A percentile compares a stretch with the other conserved stretches of the same genome.
These are phyloP conservation scores for Mus pahari DNA, from an alignment of 2,113 vertebrate species.

Conservation along the genomic window DNA sequence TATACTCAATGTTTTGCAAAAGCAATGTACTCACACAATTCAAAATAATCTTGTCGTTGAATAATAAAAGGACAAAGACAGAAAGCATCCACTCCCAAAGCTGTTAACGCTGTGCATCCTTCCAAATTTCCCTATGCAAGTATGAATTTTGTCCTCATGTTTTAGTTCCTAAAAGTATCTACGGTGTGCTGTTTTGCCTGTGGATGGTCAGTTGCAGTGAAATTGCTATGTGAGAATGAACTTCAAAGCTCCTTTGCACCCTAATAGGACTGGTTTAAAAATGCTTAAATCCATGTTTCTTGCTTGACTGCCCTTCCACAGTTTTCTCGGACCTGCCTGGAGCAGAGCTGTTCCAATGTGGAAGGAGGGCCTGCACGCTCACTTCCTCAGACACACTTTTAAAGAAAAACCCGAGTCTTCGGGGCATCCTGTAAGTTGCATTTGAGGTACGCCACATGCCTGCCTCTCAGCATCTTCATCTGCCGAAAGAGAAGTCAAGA, in stretches of 20 bases:
- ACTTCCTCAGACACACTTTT: constrained; percentile 66
- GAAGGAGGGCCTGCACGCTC: constrained; percentile 47
- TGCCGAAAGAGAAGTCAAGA: constrained; percentile 16
- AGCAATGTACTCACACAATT: not conserved
- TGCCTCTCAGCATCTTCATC: not conserved
- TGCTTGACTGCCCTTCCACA: constrained; percentile 48
- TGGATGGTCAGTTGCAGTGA: not conserved
- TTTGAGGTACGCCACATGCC: not conserved
- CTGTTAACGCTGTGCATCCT: constrained; percentile 11
- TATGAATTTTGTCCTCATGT: constrained; percentile 38
- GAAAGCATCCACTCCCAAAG: not conserved
- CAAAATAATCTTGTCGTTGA: constrained; percentile 32
- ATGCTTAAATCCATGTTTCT: constrained; percentile 30
- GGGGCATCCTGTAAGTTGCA: not conserved
- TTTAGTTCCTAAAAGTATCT: constrained; percentile 42
- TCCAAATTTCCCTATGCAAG: constrained; percentile 60
- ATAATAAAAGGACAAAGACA: constrained; percentile 34
- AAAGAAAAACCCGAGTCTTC: constrained; percentile 45
- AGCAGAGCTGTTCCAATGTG: not conserved
- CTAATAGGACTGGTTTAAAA: not conserved
- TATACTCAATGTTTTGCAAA: constrained; percentile 19
- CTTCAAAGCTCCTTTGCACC: not conserved
- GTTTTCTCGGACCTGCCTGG: constrained; percentile 46
- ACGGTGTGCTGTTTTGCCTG: not conserved
- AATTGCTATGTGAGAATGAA: not conserved